Evolutionary conservation across 1,140 invertebrate genomes (phyloP).

Genomic region (Penaeus indicus): DNA sequence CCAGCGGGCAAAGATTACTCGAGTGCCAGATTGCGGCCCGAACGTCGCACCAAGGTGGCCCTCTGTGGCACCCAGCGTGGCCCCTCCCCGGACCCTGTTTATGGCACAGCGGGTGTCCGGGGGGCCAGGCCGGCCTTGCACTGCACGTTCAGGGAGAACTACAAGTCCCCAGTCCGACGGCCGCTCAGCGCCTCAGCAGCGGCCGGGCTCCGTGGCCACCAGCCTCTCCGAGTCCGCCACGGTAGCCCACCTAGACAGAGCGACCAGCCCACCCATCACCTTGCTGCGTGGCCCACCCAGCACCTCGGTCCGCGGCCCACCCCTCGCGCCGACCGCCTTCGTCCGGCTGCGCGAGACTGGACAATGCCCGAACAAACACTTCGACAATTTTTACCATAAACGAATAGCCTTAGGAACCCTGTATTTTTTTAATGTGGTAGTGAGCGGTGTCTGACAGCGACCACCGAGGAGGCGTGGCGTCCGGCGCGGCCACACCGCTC

Average conservation of each 20-base stretch:
- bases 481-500: too few relatives aligned
- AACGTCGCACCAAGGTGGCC: not conserved
- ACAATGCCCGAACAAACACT: slow-evolving; percentile 48
- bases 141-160: too few relatives aligned
- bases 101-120: slow-evolving; percentile 38
- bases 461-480: not conserved
- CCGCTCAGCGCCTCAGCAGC: too few relatives aligned
- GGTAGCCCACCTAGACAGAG: too few relatives aligned
- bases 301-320: not conserved
- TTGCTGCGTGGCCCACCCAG: not conserved
- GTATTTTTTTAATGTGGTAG: slow-evolving; percentile 7
- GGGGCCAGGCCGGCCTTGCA: slow-evolving; percentile 33
- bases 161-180: too few relatives aligned
- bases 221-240: too few relatives aligned
- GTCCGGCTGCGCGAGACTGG: slow-evolving; percentile 25
- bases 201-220: too few relatives aligned
- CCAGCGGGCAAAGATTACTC: slow-evolving; percentile 17
- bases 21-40: not conserved
- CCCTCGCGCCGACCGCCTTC: slow-evolving; percentile 14
- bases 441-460: not conserved
- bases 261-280: too few relatives aligned
- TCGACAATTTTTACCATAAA: slow-evolving; percentile 48
- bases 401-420: slow-evolving; percentile 9
- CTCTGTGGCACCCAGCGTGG: slow-evolving; percentile 26
- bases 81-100: slow-evolving; percentile 40